phyloP scores from a whole-genome alignment of 1,140 invertebrate genomes.

The Dufourea novaeangliae region DNA sequence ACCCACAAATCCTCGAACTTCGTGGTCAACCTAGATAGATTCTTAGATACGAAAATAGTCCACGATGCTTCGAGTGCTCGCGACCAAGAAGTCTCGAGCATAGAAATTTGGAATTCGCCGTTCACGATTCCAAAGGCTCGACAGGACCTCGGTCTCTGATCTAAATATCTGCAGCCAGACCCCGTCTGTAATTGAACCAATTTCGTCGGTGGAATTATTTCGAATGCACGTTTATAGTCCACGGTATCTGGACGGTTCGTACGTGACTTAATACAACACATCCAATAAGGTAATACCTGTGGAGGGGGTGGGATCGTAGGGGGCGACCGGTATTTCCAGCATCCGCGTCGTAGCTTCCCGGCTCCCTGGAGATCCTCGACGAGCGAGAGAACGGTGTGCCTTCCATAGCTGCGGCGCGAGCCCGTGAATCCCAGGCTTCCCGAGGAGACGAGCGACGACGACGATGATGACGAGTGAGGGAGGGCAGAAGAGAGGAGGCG shows the following conservation, averaged over 20 bases:
- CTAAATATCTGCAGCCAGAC: slow-evolving; percentile 28
- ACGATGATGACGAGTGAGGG: slow-evolving; percentile 57
- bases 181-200: slow-evolving; percentile 29
- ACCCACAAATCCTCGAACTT: too few species aligned
- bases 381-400: slow-evolving; percentile 40
- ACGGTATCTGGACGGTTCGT: slow-evolving; percentile 17
- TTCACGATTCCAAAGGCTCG: slow-evolving; percentile 3
- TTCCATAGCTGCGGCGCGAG: slow-evolving; percentile 55
- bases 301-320: background rate
- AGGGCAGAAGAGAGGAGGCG: slow-evolving; percentile 35
- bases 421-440: slow-evolving; percentile 45
- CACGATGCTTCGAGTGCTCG: background rate
- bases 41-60: background rate
- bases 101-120: slow-evolving; percentile 35
- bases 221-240: slow-evolving; percentile 8
- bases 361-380: slow-evolving; percentile 35
- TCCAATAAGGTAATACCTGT: slow-evolving; percentile 48
- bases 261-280: slow-evolving; percentile 54
- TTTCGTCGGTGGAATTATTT: slow-evolving; percentile 35
- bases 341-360: slow-evolving; percentile 19
- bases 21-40: too few species aligned
- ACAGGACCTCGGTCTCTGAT: slow-evolving; percentile 12
- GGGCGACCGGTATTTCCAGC: slow-evolving; percentile 26
- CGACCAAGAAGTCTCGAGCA: background rate
- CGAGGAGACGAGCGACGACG: slow-evolving; percentile 38